Conservation (phyloP, 1,140 invertebrate species). For the Sogatella furcifera region DNA sequence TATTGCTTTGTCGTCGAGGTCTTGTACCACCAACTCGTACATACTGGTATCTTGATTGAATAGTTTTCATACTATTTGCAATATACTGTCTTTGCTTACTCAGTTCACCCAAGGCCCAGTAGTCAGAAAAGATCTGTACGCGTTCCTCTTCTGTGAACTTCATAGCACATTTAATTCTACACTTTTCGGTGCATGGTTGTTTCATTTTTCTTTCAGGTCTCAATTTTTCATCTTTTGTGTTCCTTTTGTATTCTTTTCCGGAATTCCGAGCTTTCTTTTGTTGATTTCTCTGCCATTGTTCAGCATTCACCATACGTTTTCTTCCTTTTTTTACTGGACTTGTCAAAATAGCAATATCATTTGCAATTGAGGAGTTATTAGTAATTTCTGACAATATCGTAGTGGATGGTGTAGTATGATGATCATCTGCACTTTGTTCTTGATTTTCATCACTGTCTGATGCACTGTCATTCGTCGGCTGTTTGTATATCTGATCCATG, state of each 20-base stretch:
- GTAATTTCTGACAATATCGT: too few species aligned
- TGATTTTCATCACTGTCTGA: too few species aligned
- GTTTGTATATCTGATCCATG: too few species aligned
- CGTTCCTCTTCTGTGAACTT: not conserved
- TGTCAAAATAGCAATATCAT: too few species aligned
- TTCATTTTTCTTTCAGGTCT: not conserved
- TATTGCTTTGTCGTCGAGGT: not conserved
- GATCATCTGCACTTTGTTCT: too few species aligned
- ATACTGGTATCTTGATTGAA: not conserved
- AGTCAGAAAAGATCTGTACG: not conserved
- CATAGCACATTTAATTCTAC: not conserved
- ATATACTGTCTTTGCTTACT: not conserved
- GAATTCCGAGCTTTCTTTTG: not conserved
- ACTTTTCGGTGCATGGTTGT: not conserved
- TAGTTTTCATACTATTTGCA: not conserved
- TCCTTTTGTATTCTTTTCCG: not conserved
- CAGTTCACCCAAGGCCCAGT: not conserved
- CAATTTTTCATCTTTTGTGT: not conserved
- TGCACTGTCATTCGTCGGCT: too few species aligned
- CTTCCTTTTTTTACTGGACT: slow-evolving; percentile 1
- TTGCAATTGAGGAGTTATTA: too few species aligned
- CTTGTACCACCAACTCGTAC: not conserved
- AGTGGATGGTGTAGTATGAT: too few species aligned
- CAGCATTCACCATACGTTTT: not conserved
- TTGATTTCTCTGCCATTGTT: not conserved